Evolutionary conservation across 2,888 invertebrate genomes (phyloP), one percentile per base, ranked within the genome.

Genomic region (Drosophila meridionalis): DNA sequence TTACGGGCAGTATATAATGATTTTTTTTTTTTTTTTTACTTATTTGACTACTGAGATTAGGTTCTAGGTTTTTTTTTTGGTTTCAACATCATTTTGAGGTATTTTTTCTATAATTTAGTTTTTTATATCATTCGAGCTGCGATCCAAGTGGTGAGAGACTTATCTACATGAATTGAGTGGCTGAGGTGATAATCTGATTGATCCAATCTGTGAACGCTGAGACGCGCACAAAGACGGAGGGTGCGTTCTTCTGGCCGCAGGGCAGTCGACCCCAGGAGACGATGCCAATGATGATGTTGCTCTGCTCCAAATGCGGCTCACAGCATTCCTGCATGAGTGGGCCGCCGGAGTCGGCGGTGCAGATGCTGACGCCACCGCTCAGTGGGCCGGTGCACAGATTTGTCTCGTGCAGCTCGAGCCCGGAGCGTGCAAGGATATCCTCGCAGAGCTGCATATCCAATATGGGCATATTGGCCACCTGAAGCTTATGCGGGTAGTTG

Each of bases 241-340:
- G 94, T 1, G 92, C 86, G 59, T 92, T 92, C 42, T 83, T 83
- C 40, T 87, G 85, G 5, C 94, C 94, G 71, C 94, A 94, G 3
- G 94, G 94, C 75, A 92, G 90, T 62, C 90, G 79, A 14, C 94
- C 94, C 94, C 94, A 94, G 3, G 94, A 94, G 12, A 94, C 94
- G 55, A 94, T 91, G 72, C 94, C 94, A 63, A 94, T 91, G 78
- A 91, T 90, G 2, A 87, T 87, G 67, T 83, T 80, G 32, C 71
- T 75, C 43, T 82, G 80, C n/a, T 86, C 80, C 50, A 82, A 82
- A 48, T 79, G 80, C 4, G 81, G 70, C 11, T 86, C 85, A 64
- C 87, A 89, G 76, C 90, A 89, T 53, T 90, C 79, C 69, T 93
- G 92, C n/a, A 93, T 88, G 7, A 93, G 70, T 2, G 93, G 93